Percentiles rank a stretch among this genome's conserved stretches.
phyloP scores from a whole-genome alignment of 2,113 vertebrate genomes.

The Tetrao urogallus region DNA sequence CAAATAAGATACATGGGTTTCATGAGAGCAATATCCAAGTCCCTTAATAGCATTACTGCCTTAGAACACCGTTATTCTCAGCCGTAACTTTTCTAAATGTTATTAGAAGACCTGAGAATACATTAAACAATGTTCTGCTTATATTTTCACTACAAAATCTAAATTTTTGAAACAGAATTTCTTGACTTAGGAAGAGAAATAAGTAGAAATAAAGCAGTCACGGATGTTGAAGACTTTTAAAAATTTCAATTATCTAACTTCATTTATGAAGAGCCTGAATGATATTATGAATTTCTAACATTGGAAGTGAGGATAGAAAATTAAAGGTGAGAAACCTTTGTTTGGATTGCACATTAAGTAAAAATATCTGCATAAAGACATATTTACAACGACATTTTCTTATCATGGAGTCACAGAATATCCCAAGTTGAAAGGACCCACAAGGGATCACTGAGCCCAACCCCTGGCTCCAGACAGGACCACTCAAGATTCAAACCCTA shows the following conservation, averaged over 20 bases:
- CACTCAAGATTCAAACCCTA: neutral
- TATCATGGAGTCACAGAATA: neutral
- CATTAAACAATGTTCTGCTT: neutral
- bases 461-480: neutral
- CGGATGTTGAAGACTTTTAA: neutral
- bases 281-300: neutral
- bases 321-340: neutral
- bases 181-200: neutral
- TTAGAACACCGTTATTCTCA: neutral
- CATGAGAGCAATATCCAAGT: neutral
- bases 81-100: conserved; percentile 6
- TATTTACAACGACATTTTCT: neutral
- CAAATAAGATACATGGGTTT: neutral
- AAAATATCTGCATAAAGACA: neutral
- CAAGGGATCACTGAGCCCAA: neutral
- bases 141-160: neutral
- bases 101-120: neutral
- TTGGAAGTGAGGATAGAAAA: neutral
- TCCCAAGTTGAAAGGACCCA: neutral
- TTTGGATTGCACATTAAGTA: neutral
- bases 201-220: neutral
- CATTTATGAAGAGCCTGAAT: neutral
- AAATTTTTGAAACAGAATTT: neutral
- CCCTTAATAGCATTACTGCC: neutral
- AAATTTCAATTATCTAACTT: neutral